Conservation (phyloP, 2,888 invertebrate species). For the Thera britannica region DNA sequence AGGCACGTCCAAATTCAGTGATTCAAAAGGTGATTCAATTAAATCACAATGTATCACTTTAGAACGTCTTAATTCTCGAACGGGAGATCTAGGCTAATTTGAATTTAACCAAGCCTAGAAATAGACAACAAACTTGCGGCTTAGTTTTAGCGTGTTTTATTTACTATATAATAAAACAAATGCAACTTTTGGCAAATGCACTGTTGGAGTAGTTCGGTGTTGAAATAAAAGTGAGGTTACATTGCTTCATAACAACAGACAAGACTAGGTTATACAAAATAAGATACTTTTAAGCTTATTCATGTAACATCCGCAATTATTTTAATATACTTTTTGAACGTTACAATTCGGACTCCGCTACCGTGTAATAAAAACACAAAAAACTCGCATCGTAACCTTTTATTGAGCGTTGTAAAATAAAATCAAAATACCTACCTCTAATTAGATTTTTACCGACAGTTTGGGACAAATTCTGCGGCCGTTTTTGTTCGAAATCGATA, state of each 20-base stretch:
- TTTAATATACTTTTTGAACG: constrained; percentile 13
- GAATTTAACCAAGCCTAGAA: too few species aligned
- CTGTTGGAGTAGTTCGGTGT: too few species aligned
- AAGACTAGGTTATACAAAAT: background rate
- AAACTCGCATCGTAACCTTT: constrained; percentile 39
- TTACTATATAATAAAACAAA: too few species aligned
- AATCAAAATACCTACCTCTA: constrained; percentile 47
- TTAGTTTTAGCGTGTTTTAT: too few species aligned
- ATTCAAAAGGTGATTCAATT: too few species aligned
- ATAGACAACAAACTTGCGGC: too few species aligned
- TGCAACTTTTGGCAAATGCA: too few species aligned
- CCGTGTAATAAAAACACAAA: constrained; percentile 41
- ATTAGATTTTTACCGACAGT: constrained; percentile 56
- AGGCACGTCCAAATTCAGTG: too few species aligned
- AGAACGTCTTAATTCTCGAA: too few species aligned
- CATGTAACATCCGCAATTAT: constrained; percentile 23
- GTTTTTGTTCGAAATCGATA: constrained; percentile 43
- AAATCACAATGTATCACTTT: too few species aligned
- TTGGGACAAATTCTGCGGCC: constrained; percentile 54
- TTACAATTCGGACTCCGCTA: constrained; percentile 37
- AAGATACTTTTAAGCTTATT: background rate
- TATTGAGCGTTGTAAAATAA: constrained; percentile 43
- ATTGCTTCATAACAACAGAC: background rate
- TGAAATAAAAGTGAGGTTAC: too few species aligned
- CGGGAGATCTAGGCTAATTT: too few species aligned